Base-by-base conservation (phyloP, 2,113 vertebrate species). In the Eupsittula cactorum region DNA sequence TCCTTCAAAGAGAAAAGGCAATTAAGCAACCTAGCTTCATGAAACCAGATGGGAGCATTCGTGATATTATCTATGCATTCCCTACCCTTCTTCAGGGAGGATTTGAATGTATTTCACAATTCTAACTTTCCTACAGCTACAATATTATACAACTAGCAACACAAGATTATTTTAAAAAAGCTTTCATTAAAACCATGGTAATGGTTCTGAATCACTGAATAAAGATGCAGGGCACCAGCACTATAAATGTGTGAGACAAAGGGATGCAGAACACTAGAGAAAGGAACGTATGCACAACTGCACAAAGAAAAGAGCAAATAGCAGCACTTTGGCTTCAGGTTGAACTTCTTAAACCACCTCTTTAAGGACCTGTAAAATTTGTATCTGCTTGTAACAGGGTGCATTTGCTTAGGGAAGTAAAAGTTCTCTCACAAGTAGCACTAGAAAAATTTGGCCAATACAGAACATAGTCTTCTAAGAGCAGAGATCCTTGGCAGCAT, bases 211-310 rank as follows among this genome's bases (percentile, higher is more conserved):
- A 79, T 57, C 33, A 62, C 57, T 59, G 33, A 89, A 88, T n/a
- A 35, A 81, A 91, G 42, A 55, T 5, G 46, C 39, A 80, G 13
- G 19, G 41, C 25, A 83, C 25, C 15, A 69, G 63, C 17, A 80
- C 20, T 47, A 42, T 9, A 67, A 11, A 7, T 50, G 9, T 25
- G 20, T 13, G 23, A 92, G 16, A 49, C 3, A 9, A 81, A 23
- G 7, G 64, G 33, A 9, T 16, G 52, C 8, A 50, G 13, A 9
- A 1, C 8, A 28, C 2, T 18, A n/a, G 1, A n/a, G 27, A 57
- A 67, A 52, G 16, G 15, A 46, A 75, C 78, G 4, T 11, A 55
- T 10, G 11, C 8, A 68, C 1, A 82, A 62, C 41, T 33, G n/a
- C 16, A 44, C 10, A 29, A 59, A 46, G 29, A 13, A 79, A 76